Evolutionary conservation across 2,113 vertebrate species (phyloP).

Genomic region (Protobothrops flavoviridis): DNA sequence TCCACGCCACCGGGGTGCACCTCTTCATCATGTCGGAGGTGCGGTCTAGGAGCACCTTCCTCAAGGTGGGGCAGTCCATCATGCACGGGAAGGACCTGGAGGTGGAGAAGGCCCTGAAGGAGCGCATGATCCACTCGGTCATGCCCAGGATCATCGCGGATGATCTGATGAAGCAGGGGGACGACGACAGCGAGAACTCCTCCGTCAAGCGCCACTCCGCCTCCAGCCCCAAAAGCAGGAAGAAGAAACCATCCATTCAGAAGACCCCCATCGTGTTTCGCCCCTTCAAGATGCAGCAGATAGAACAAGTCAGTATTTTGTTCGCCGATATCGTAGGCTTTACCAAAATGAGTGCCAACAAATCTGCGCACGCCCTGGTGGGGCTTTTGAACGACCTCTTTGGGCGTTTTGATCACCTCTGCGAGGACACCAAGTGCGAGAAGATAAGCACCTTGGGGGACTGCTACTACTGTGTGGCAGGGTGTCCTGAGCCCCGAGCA

Average conservation of each 20-base stretch:
- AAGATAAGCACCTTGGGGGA: conserved; percentile 98
- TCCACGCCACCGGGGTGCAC: conserved; percentile 92
- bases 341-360: conserved; percentile 98
- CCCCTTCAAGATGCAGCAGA: conserved; percentile 98
- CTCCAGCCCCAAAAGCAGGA: conserved; percentile 88
- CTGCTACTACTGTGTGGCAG: conserved; percentile 97
- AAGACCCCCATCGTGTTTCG: conserved; percentile 92
- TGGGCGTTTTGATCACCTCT: conserved; percentile 92
- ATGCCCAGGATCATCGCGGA: conserved; percentile 95
- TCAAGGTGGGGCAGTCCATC: conserved; percentile 97
- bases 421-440: conserved; percentile 92
- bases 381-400: conserved; percentile 96
- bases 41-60: conserved; percentile 94
- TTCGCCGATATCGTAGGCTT: conserved; percentile 98
- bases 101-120: conserved; percentile 97
- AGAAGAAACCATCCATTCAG: conserved; percentile 95
- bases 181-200: conserved; percentile 90
- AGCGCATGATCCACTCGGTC: conserved; percentile 98
- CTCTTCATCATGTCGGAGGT: conserved; percentile 98
- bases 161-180: conserved; percentile 94
- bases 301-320: conserved; percentile 95
- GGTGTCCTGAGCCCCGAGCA: conserved; percentile 88
- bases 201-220: conserved; percentile 88
- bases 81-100: conserved; percentile 98
- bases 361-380: conserved; percentile 92